These are phyloP conservation scores for Epistrophella euchroma DNA, from an alignment of 2,888 invertebrate genomes.

Conservation along the genomic window DNA sequence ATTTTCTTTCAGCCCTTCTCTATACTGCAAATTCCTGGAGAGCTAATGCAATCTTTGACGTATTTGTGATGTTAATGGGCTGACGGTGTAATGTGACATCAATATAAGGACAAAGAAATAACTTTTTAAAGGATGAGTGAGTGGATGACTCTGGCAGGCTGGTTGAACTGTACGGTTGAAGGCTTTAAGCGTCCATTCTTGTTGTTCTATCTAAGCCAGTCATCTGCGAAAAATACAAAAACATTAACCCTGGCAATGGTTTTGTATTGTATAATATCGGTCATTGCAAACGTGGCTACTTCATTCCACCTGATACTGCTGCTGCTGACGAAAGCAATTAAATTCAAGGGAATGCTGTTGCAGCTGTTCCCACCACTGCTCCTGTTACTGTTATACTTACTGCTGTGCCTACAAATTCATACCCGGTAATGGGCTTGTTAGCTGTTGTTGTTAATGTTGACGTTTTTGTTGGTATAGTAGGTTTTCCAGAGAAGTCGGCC, in stretches of 20 bases:
- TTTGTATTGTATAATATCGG: constrained; percentile 24
- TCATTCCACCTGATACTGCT: constrained; percentile 6
- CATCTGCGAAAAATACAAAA: constrained; percentile 52
- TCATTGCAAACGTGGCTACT: constrained; percentile 17
- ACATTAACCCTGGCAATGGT: constrained; percentile 46
- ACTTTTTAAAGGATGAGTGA: constrained; percentile 29
- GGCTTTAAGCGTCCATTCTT: constrained; percentile 46
- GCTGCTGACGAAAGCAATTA: constrained; percentile 70
- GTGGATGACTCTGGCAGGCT: background rate
- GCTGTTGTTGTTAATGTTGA: constrained; percentile 50
- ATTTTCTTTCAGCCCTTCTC: constrained; percentile 12
- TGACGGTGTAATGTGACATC: constrained; percentile 15
- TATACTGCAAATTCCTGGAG: background rate
- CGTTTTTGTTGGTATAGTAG: constrained; percentile 33
- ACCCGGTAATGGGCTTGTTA: constrained; percentile 32
- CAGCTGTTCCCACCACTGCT: constrained; percentile 47
- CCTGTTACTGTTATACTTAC: constrained; percentile 8
- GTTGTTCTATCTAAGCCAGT: constrained; percentile 50
- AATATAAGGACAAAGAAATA: constrained; percentile 33
- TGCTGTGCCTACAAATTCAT: constrained; percentile 11
- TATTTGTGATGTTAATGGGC: constrained; percentile 73
- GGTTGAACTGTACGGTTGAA: constrained; percentile 21
- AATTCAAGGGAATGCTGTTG: constrained; percentile 70
- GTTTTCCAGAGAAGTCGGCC: background rate
- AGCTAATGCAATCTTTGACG: constrained; percentile 69